Percentiles rank a stretch among this genome's conserved stretches.
These are phyloP conservation scores for Diadophis punctatus DNA, from an alignment of 2,113 vertebrate species.

Conservation along the genomic window DNA sequence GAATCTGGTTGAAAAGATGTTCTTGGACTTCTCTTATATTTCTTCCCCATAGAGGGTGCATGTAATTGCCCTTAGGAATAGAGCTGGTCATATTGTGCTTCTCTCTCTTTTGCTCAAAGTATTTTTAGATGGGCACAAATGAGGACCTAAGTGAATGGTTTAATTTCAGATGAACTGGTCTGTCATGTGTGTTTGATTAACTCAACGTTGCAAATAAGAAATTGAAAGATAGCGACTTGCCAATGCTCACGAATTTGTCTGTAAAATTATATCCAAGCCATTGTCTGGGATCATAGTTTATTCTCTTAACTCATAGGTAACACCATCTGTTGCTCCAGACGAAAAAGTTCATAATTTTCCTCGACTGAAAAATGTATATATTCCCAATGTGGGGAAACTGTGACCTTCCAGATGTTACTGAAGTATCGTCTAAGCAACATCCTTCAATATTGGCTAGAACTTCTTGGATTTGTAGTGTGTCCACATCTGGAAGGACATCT, in stretches of 20 bases:
- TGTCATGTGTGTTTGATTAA: not conserved
- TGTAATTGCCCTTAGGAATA: not conserved
- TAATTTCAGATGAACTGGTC: not conserved
- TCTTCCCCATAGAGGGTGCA: not conserved
- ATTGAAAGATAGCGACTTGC: not conserved
- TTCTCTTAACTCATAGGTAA: not conserved
- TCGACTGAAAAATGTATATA: not conserved
- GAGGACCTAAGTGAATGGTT: too few species aligned
- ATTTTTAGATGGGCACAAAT: not conserved
- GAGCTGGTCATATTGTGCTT: not conserved
- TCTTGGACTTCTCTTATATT: not conserved
- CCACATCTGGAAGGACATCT: not conserved
- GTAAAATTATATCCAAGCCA: not conserved
- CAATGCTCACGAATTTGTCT: not conserved
- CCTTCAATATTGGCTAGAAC: not conserved
- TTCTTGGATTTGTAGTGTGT: not conserved
- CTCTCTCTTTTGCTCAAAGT: not conserved
- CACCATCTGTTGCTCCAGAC: not conserved
- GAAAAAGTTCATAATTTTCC: not conserved
- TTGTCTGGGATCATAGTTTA: not conserved
- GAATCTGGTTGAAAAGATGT: not conserved
- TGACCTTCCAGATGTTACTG: not conserved
- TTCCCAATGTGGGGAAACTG: not conserved
- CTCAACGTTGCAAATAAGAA: not conserved
- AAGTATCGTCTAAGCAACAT: not conserved